Conservation (phyloP, 37 sponge, comb jelly and placozoan genomes). For the Theonella swinhoei region DNA sequence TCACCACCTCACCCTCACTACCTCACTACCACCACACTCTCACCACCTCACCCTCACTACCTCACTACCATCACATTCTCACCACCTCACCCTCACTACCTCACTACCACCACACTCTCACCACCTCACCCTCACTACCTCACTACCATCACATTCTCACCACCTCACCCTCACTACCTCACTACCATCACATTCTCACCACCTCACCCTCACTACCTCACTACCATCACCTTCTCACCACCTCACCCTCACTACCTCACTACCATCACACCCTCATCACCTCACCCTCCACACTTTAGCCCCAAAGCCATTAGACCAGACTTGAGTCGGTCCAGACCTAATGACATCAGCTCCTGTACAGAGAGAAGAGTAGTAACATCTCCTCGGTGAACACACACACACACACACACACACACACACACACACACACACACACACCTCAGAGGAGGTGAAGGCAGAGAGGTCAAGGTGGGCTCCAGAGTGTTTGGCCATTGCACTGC, state of each 20-base stretch:
- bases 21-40: no score
- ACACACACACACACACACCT: constrained; percentile 33
- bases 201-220: no score
- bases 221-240: no score
- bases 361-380: not conserved
- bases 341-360: constrained; percentile 82
- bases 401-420: not conserved
- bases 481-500: constrained; percentile 93
- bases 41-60: no score
- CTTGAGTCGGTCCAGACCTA: constrained; percentile 96
- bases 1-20: no score
- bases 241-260: no score
- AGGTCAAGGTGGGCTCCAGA: constrained; percentile 92
- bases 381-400: not conserved
- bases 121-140: not conserved
- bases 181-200: not conserved
- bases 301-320: constrained; percentile 92
- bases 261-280: no score
- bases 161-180: not conserved
- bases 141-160: not conserved
- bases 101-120: no score
- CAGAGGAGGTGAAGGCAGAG: constrained; percentile 91
- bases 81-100: no score
- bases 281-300: constrained; percentile 98
- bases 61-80: no score